Evolutionary conservation across 1,140 invertebrate species (phyloP).

Genomic region (Belonocnema kinseyi): DNA sequence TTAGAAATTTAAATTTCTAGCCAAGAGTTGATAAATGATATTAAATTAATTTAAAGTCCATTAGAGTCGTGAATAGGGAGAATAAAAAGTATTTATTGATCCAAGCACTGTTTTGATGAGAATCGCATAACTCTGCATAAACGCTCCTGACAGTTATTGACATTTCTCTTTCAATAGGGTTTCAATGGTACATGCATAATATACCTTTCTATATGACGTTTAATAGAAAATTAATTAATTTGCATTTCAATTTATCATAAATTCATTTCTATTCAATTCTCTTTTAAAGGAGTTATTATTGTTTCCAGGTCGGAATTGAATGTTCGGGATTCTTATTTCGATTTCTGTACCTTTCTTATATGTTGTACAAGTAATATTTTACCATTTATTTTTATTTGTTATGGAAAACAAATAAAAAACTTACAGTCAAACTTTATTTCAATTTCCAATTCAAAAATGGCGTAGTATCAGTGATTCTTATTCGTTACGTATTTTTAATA

Average conservation of each 20-base stretch:
- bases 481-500: too few relatives aligned
- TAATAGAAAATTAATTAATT: constrained; percentile 3
- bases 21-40: background rate
- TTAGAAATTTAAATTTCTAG: background rate
- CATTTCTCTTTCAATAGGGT: background rate
- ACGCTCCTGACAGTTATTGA: background rate
- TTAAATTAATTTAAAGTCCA: constrained; percentile 2
- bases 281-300: too few relatives aligned
- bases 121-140: constrained; percentile 7
- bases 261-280: too few relatives aligned
- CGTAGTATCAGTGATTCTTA: too few relatives aligned
- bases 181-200: background rate
- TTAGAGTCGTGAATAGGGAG: background rate
- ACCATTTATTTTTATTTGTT: too few relatives aligned
- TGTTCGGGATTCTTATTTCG: too few relatives aligned
- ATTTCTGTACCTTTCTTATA: too few relatives aligned
- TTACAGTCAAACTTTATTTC: too few relatives aligned
- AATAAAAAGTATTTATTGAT: constrained; percentile 22
- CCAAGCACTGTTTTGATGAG: background rate
- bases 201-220: background rate
- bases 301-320: too few relatives aligned
- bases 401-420: too few relatives aligned
- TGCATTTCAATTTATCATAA: background rate
- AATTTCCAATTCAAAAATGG: too few relatives aligned
- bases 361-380: too few relatives aligned